Evolutionary conservation across 2,113 vertebrate species (phyloP).

Genomic region (Vanacampus margaritifer): DNA sequence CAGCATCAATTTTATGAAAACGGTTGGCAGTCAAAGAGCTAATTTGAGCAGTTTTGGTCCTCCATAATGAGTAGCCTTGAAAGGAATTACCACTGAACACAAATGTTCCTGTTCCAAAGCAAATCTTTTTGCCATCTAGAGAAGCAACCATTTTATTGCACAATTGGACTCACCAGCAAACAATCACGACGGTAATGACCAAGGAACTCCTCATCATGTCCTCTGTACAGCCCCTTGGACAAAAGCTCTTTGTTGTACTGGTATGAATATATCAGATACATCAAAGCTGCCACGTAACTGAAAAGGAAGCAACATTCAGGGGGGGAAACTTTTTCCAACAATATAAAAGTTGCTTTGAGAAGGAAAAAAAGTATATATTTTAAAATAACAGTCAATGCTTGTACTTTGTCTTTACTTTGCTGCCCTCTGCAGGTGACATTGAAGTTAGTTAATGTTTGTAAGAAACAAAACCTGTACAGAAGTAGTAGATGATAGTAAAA

Average conservation of each 20-base stretch:
- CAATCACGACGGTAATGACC: constrained; percentile 91
- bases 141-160: neutral
- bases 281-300: constrained; percentile 90
- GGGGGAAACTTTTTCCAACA: neutral
- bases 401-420: neutral
- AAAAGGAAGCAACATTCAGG: constrained; percentile 42
- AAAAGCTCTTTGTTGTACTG: constrained; percentile 96
- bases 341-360: neutral
- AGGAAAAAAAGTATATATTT: neutral
- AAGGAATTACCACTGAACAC: constrained; percentile 1
- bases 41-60: no score
- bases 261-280: constrained; percentile 91
- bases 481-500: neutral
- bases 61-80: constrained; percentile 17
- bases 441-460: neutral
- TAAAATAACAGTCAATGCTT: neutral
- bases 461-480: neutral
- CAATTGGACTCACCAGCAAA: constrained; percentile 83
- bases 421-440: constrained; percentile 63
- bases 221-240: constrained; percentile 85
- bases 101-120: constrained; percentile 17
- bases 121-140: neutral
- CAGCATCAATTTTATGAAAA: no score
- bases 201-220: constrained; percentile 85
- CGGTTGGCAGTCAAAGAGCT: no score